A percentile compares a stretch with the other conserved stretches of the same genome.
Conservation (phyloP, 64 coral and sea anemone species). For the Trachythela sp. region DNA sequence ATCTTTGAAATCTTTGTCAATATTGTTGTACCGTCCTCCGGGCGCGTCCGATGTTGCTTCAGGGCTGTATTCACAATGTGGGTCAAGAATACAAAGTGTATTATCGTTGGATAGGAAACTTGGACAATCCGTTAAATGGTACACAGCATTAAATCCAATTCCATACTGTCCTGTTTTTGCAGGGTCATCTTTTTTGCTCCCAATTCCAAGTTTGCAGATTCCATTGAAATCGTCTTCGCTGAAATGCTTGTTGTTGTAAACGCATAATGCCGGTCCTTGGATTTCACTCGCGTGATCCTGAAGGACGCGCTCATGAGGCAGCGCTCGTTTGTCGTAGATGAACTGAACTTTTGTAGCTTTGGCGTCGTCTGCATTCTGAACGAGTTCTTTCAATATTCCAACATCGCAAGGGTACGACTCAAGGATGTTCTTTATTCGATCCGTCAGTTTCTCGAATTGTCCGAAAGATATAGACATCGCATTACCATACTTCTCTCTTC, state of each 20-base stretch:
- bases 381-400: slow-evolving; percentile 83
- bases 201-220: slow-evolving; percentile 65
- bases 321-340: slow-evolving; percentile 73
- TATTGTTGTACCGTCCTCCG: slow-evolving; percentile 73
- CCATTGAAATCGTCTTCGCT: slow-evolving; percentile 63
- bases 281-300: slow-evolving; percentile 69
- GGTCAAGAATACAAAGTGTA: slow-evolving; percentile 75
- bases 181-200: slow-evolving; percentile 52
- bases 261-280: slow-evolving; percentile 84
- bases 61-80: slow-evolving; percentile 57
- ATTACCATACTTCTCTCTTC: slow-evolving; percentile 67
- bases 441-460: slow-evolving; percentile 70
- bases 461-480: slow-evolving; percentile 74
- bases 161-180: slow-evolving; percentile 74
- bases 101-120: slow-evolving; percentile 74
- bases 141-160: slow-evolving; percentile 87
- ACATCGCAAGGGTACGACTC: slow-evolving; percentile 69
- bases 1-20: slow-evolving; percentile 66
- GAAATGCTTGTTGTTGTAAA: slow-evolving; percentile 86
- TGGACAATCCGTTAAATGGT: slow-evolving; percentile 89
- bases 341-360: slow-evolving; percentile 76
- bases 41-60: slow-evolving; percentile 64
- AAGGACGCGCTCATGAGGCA: slow-evolving; percentile 59
- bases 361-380: slow-evolving; percentile 87
- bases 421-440: slow-evolving; percentile 59